Evolutionary conservation across 2,888 invertebrate genomes (phyloP), one percentile per base, ranked within the genome.

Genomic region (Drosophila putrida): DNA sequence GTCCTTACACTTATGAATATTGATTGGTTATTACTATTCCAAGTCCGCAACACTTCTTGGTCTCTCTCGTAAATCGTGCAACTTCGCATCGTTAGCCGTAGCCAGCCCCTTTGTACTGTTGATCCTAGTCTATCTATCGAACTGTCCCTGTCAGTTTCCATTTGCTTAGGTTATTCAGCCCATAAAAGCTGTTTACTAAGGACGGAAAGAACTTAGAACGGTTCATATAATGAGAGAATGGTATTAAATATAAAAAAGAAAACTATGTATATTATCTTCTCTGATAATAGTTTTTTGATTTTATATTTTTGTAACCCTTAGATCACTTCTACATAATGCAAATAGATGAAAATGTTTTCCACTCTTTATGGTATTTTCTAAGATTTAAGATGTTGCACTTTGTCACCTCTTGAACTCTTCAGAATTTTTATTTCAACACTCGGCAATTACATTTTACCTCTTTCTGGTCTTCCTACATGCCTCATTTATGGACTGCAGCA

Each of bases 1-100:
- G 80, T 82, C 79, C 79, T 82, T 82, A 73, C 66, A 71, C 72
- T 82, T 82, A 82, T 85, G 82, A 82, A 82, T 82, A 82, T 82
- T 85, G 82, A 82, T 82, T 85, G 82, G 78, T 78, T 82, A 82
- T 82, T 85, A 80, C 66, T 62, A 70, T 71, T 38, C 44, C 58
- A 31, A 69, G 65, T 53, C 46, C 39, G 38, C 43, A 41, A 39
- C 38, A 9, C 53, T 44, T 50, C 36, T 41, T 13, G 13, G 25
- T 41, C 10, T 43, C 51, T 27, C 39, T 59, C 59, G 70, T 71
- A 72, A 75, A 82, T 79, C 47, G 73, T 47, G 49, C 71, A 79
- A 64, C 80, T 60, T 55, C 15, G 71, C 71, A 71, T 79, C 80
- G 79, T 78, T 80, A 80, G 71, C 71, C 53, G 63, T 55, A 36